Evolutionary conservation across 2,797 vertebrate genomes (phyloP).

Genomic region (Enteromius fasciolatus): DNA sequence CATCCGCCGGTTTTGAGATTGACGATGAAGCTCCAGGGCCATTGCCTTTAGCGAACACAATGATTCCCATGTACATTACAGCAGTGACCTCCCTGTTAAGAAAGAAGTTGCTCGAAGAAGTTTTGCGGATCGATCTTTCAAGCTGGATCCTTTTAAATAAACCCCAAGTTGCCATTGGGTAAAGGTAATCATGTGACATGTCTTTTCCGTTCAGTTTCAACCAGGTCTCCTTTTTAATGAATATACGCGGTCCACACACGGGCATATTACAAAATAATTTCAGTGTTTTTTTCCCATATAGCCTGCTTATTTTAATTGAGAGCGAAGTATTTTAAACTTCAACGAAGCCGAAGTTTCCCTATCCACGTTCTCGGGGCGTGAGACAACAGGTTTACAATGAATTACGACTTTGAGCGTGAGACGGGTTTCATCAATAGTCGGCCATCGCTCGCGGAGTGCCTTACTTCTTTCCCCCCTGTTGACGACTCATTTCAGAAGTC

Average conservation of each 20-base stretch:
- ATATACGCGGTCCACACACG: slow-evolving; percentile 91
- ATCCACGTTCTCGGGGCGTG: neutral
- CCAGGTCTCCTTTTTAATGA: slow-evolving; percentile 91
- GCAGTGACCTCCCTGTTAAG: slow-evolving; percentile 83
- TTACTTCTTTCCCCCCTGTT: slow-evolving; percentile 96
- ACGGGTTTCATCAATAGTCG: slow-evolving; percentile 98
- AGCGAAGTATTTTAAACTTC: slow-evolving; percentile 54
- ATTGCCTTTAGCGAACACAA: slow-evolving; percentile 8
- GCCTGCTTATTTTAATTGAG: slow-evolving; percentile 89
- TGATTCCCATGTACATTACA: slow-evolving; percentile 95
- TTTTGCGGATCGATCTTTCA: slow-evolving; percentile 95
- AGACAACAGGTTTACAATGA: slow-evolving; percentile 75
- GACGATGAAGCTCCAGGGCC: neutral
- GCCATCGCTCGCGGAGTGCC: slow-evolving; percentile 96
- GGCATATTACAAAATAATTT: slow-evolving; percentile 70
- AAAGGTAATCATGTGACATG: slow-evolving; percentile 98
- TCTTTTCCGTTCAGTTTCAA: slow-evolving; percentile 91
- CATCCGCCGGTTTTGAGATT: slow-evolving; percentile 59
- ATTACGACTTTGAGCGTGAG: slow-evolving; percentile 97
- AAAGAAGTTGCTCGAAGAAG: slow-evolving; percentile 88
- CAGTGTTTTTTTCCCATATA: slow-evolving; percentile 68
- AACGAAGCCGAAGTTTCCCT: neutral
- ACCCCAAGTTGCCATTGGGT: slow-evolving; percentile 97
- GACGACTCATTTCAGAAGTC: slow-evolving; percentile 98
- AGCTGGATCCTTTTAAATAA: slow-evolving; percentile 98